These are phyloP conservation scores for Zoanthus solanderi DNA, from an alignment of 92 coral and sea anemone species.

Conservation along the genomic window DNA sequence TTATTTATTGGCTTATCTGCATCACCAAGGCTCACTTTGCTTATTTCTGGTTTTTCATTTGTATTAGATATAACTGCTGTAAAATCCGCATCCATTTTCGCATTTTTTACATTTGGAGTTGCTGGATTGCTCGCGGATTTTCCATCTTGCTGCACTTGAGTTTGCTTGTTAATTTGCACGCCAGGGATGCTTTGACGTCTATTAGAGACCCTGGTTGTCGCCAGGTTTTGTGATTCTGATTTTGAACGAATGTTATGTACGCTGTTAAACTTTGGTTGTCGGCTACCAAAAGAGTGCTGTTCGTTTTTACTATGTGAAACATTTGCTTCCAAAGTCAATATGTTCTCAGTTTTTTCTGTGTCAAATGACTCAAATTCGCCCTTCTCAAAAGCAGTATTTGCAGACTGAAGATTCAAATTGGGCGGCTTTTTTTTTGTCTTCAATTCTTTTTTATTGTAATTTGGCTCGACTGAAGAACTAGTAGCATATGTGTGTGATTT, in stretches of 20 bases:
- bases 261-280: background rate
- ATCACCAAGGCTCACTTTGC: background rate
- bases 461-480: background rate
- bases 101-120: background rate
- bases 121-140: constrained; percentile 16
- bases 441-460: background rate
- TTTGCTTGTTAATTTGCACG: background rate
- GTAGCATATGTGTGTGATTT: background rate
- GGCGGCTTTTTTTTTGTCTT: constrained; percentile 10
- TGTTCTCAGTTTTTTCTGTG: background rate
- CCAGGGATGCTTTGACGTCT: constrained; percentile 27
- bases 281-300: background rate
- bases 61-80: background rate
- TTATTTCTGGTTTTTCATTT: background rate
- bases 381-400: background rate
- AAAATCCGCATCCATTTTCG: background rate
- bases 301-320: background rate
- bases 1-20: background rate
- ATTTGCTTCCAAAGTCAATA: background rate
- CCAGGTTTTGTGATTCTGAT: background rate
- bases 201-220: background rate
- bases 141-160: background rate
- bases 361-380: background rate
- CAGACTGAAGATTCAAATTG: background rate
- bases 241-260: background rate